Evolutionary conservation across 2,888 invertebrate genomes (phyloP).

Genomic region (Cerastis rubricosa): DNA sequence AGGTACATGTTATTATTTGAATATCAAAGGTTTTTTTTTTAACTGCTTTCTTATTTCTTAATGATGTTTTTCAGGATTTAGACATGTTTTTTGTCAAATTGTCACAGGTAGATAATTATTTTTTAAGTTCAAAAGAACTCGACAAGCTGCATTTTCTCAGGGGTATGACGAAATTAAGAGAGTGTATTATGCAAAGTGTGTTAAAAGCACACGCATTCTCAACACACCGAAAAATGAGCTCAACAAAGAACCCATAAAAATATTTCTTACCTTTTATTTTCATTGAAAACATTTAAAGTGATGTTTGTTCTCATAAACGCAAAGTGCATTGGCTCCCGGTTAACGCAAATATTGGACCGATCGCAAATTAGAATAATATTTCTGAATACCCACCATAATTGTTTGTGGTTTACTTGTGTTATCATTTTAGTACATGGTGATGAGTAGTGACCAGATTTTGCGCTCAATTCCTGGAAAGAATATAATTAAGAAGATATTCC

Average conservation of each 20-base stretch:
- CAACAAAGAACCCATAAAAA: constrained; percentile 51
- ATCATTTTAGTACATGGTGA: too few species aligned
- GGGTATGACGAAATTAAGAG: constrained; percentile 28
- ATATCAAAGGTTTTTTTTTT: not conserved
- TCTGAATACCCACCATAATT: constrained; percentile 35
- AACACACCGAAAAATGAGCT: constrained; percentile 41
- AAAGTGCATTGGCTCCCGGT: constrained; percentile 66
- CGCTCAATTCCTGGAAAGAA: not conserved
- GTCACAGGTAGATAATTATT: not conserved
- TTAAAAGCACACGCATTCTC: constrained; percentile 26
- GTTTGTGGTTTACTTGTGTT: constrained; percentile 31
- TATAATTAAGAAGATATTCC: too few species aligned
- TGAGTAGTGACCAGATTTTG: too few species aligned
- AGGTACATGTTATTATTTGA: constrained; percentile 9
- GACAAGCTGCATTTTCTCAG: constrained; percentile 17
- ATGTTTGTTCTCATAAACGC: constrained; percentile 57
- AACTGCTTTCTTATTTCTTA: not conserved
- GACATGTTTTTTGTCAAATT: not conserved
- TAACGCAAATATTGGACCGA: constrained; percentile 60
- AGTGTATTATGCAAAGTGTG: constrained; percentile 28
- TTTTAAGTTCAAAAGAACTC: not conserved
- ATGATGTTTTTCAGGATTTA: not conserved
- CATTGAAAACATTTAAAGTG: constrained; percentile 47
- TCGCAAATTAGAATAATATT: constrained; percentile 59
- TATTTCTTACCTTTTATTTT: constrained; percentile 51